Evolutionary conservation across 1,140 invertebrate genomes (phyloP), one percentile per base, ranked within the genome.

Genomic region (Teleopsis dalmanni): DNA sequence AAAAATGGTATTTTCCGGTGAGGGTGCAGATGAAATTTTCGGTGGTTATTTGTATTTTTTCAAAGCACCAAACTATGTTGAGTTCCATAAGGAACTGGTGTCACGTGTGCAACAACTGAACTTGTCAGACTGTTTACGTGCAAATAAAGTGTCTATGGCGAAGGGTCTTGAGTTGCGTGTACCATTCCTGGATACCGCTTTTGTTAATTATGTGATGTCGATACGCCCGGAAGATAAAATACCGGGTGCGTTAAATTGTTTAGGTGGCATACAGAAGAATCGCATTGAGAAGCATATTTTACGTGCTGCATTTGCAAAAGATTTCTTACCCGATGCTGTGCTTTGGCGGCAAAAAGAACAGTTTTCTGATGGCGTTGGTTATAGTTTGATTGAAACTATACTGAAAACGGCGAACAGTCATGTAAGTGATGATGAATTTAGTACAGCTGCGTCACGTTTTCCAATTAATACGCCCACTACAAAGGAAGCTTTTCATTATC

Each of bases 261-360:
- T 61, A 18, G 53, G 53, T 6, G 51, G 41, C 4, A 40, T 55
- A 11, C 43, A 46, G 19, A 42, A 57, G 8, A 44, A 56, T 9
- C 52, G 61, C 7, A 74, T 92, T 13, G 91, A 95, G 62, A 95
- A 95, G 63, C 79, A 85, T 74, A 75, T 93, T 45, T 66, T 95
- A 10, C 73, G 91, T 51, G 79, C 76, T 29, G 84, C 90, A 11
- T 95, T 94, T 61, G 76, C 80, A 18, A 77, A 74, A 4, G 75
- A 76, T 48, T 73, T 92, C n/a, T 64, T 95, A 45, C 91, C 91
- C 0, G 73, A 84, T 27, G 78, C 84, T 13, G 91, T 95, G 59
- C 70, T 95, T 3, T 95, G 91, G 90, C 75, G 92, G 25, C 88
- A 89, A 54, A 95, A 95, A 72, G 92, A 95, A 73, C 87, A 87